A percentile compares a stretch with the other conserved stretches of the same genome.
phyloP scores from a whole-genome alignment of 2,113 vertebrate species.

The Pelecanoides urinatrix region DNA sequence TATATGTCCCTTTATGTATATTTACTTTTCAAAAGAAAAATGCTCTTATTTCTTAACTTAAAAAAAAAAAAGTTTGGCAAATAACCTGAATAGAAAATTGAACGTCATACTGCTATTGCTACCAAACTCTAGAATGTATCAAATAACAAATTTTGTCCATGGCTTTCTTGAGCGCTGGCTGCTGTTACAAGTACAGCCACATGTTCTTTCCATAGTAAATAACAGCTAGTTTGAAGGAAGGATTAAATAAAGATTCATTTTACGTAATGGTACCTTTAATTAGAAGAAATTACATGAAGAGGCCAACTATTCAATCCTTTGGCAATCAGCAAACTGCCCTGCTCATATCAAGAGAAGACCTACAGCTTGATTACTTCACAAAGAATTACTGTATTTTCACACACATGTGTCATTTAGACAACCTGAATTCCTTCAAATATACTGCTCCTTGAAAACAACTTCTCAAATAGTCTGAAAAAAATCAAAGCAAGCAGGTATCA shows the following conservation, averaged over 20 bases:
- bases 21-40: not conserved
- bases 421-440: not conserved
- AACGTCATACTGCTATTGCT: not conserved
- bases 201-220: not conserved
- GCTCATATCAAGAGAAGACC: not conserved
- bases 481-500: not conserved
- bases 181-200: not conserved
- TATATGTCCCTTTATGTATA: not conserved
- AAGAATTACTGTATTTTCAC: slow-evolving; percentile 5
- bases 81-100: not conserved
- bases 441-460: slow-evolving; percentile 9
- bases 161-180: not conserved
- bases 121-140: not conserved
- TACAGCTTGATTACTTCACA: not conserved
- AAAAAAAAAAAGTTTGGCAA: not conserved
- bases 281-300: not conserved
- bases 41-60: not conserved
- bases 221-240: not conserved
- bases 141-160: not conserved
- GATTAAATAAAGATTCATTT: not conserved
- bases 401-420: not conserved
- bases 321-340: not conserved
- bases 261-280: not conserved
- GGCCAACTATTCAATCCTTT: not conserved
- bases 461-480: not conserved